Evolutionary conservation across 1,140 invertebrate genomes (phyloP).

Genomic region (Meloidogyne floridensis): DNA sequence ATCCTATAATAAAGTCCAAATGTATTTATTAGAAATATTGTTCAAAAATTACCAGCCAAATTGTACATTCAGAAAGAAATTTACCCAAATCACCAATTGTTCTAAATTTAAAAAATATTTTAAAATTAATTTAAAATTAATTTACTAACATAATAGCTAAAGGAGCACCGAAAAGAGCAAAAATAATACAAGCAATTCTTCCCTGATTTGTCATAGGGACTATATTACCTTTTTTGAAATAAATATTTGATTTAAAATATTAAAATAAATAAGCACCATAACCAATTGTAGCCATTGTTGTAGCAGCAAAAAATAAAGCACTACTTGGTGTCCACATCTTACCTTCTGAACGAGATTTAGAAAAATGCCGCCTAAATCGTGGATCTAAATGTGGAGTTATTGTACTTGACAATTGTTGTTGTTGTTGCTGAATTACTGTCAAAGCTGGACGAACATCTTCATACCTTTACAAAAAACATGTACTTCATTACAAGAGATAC

Average conservation of each 20-base stretch:
- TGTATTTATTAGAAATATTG: no score
- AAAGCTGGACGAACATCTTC: conserved; percentile 49
- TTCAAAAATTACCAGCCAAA: conserved; percentile 50
- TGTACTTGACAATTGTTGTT: conserved; percentile 13
- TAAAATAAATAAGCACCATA: conserved; percentile 24
- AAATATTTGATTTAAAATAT: conserved; percentile 11
- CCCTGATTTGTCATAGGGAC: conserved; percentile 69
- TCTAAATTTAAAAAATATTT: conserved; percentile 66
- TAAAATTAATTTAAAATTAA: not conserved
- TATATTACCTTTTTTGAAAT: conserved; percentile 70
- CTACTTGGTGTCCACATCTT: conserved; percentile 64
- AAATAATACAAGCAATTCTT: conserved; percentile 69
- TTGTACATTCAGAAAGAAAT: conserved; percentile 65
- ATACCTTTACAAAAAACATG: conserved; percentile 40
- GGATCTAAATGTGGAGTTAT: conserved; percentile 40
- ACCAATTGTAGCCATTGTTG: conserved; percentile 66
- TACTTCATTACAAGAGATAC: no score
- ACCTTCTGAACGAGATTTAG: conserved; percentile 59
- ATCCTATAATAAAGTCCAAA: no score
- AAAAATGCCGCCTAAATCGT: conserved; percentile 51
- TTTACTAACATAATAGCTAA: conserved; percentile 24
- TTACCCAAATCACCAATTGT: conserved; percentile 67
- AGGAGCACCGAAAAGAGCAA: conserved; percentile 70
- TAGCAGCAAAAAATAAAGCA: conserved; percentile 63
- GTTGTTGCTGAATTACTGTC: conserved; percentile 34